Base-by-base conservation (phyloP, 2,888 invertebrate species). In the Andrena trimmerana region DNA sequence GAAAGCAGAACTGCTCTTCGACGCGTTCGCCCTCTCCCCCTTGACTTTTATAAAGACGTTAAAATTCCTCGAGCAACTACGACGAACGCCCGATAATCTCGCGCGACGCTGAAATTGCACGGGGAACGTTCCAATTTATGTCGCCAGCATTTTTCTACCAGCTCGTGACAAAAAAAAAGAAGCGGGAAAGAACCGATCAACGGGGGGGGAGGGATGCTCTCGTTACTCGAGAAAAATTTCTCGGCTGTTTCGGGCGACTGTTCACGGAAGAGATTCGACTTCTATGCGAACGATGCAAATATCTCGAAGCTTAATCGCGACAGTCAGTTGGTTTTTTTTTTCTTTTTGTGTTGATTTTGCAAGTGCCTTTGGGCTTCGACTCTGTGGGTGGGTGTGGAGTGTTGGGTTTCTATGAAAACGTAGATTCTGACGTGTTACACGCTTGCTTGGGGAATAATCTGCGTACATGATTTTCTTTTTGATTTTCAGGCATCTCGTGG, bases 1-100 rank as follows among this genome's bases (percentile, higher is more conserved):
- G 57, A 24, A 57, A 57, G 27, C 69, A 42, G 54, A 84, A 71
- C 76, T 70, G 60, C 73, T 42, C 74, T 68, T 62, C 78, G 60
- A 72, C 78, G 48, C 78, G 57, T 75, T 75, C 57, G 72, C 57
- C 77, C 77, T 62, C 73, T 65, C 57, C 80, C 69, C 69, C 80
- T 78, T 78, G 81, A 84, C 85, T 87, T 85, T 88, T 87, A 88
- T 88, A 90, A 90, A 91, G 88, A 90, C 86, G 82, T 85, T 88
- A 84, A 89, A 90, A 89, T 91, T 88, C 86, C 84, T 63, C 75
- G 79, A 84, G 78, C 80, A 77, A 71, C 77, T 82, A 83, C 86
- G 84, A 89, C 84, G 78, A 84, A 82, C 75, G 71, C 79, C 74
- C 84, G 87, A 89, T 89, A 90, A 91, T 89, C 83, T 86, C 83